Evolutionary conservation across 2,113 vertebrate species (phyloP), one percentile per base, ranked within the genome.

Genomic region (Ailuropoda melanoleuca): DNA sequence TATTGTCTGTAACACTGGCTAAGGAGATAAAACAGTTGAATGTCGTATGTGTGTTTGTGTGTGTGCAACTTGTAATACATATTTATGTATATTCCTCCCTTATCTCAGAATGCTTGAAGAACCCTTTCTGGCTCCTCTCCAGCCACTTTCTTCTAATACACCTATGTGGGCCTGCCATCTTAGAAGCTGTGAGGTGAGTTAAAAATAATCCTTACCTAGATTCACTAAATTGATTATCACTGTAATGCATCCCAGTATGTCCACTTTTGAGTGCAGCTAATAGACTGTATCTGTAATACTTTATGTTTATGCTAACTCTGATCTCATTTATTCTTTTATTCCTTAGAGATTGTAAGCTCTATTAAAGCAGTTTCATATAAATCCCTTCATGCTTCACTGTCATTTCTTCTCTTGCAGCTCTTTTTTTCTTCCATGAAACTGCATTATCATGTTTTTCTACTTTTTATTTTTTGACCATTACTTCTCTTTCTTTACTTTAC

Each of bases 111-210:
- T 96, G 53, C 26, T 92, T 53, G 98, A 98, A 97, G 98, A 99
- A 97, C 82, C 96, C 55, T 98, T 99, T 97, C 96, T 98, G 19
- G 95, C 98, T 80, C 98, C 99, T 91, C 97, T 99, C 21, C 99
- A 99, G 75, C 98, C 99, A 6, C 96, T 99, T 95, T 98, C 98
- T 15, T 97, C 98, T 95, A 99, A 98, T 68, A 98, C 98, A 0
- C 99, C 99, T 95, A 97, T 98, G 3, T 99, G 99, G 99, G 99
- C 99, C 0, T 94, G 94, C 50, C 97, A 98, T 95, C 99, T 99
- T 82, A 98, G 99, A 97, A 99, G 81, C 97, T 99, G 99, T 98
- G 99, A 99, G 99, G 99, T 99, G 48, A 96, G 98, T 95, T 97
- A 53, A 90, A 88, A 60, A 92, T 48, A 97, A 87, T 93, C 95